phyloP scores from a whole-genome alignment of 2,113 vertebrate species.

The Caranx ignobilis region DNA sequence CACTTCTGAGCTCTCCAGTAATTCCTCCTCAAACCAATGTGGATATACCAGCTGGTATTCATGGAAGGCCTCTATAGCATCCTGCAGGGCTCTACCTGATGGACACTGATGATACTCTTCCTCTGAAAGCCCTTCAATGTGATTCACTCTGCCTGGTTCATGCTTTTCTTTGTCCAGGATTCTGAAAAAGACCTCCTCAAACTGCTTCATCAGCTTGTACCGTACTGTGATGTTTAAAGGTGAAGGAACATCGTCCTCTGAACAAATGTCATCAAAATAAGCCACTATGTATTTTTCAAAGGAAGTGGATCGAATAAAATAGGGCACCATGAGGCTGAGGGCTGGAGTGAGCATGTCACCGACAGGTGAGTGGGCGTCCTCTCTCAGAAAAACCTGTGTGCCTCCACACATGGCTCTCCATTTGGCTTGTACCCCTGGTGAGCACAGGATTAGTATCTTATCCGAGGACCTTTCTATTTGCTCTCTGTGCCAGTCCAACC shows the following conservation, averaged over 20 bases:
- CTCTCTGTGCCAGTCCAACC: constrained; percentile 90
- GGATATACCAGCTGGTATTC: constrained; percentile 85
- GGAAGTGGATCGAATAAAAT: constrained; percentile 87
- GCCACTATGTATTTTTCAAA: constrained; percentile 92
- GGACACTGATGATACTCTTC: constrained; percentile 82
- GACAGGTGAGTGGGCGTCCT: constrained; percentile 81
- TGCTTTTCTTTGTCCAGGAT: constrained; percentile 92
- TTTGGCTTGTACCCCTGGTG: constrained; percentile 90
- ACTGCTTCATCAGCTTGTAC: constrained; percentile 91
- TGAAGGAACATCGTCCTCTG: constrained; percentile 87
- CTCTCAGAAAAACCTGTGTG: constrained; percentile 81
- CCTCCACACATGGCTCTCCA: constrained; percentile 92
- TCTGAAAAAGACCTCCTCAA: constrained; percentile 94
- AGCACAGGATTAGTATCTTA: constrained; percentile 94
- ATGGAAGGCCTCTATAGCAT: constrained; percentile 87
- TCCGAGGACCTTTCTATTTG: constrained; percentile 85
- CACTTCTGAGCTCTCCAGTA: constrained; percentile 65
- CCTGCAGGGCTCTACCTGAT: constrained; percentile 84
- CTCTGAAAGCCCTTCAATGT: constrained; percentile 84
- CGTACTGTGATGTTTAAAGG: constrained; percentile 88
- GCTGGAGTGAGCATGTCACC: constrained; percentile 93
- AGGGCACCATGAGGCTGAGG: constrained; percentile 89
- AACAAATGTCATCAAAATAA: constrained; percentile 89
- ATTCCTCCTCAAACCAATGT: constrained; percentile 91
- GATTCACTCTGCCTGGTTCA: constrained; percentile 87